Evolutionary conservation across 2,113 vertebrate genomes (phyloP).

Genomic region (Stegastes partitus): DNA sequence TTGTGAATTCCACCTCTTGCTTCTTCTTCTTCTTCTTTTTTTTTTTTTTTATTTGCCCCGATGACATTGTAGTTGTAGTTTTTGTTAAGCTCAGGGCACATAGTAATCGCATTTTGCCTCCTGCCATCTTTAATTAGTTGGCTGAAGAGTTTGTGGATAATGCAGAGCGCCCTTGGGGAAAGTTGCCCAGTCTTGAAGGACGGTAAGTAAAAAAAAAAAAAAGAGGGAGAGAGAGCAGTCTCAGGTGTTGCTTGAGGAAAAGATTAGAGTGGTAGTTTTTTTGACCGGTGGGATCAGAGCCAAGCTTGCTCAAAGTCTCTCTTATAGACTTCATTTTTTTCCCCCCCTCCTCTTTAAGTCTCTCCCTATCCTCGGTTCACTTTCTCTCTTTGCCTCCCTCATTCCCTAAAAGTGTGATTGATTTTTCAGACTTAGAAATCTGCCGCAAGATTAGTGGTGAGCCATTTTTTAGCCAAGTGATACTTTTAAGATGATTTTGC

Average conservation of each 20-base stretch:
- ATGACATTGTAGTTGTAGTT: slow-evolving; percentile 57
- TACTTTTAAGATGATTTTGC: background rate
- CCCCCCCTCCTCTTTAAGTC: slow-evolving; percentile 5
- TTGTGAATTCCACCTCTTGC: slow-evolving; percentile 24
- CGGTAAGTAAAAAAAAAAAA: slow-evolving; percentile 9
- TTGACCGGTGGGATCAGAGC: slow-evolving; percentile 52
- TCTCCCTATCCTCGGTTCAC: background rate
- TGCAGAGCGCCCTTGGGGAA: slow-evolving; percentile 61
- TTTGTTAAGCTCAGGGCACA: slow-evolving; percentile 49
- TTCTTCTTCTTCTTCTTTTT: too few species aligned
- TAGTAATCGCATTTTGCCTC: slow-evolving; percentile 59
- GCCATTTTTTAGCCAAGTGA: background rate
- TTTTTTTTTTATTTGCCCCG: too few species aligned
- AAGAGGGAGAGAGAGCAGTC: slow-evolving; percentile 1
- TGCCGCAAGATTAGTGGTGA: slow-evolving; percentile 1
- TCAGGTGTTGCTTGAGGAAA: slow-evolving; percentile 61
- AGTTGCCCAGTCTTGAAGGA: slow-evolving; percentile 65
- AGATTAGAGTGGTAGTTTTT: slow-evolving; percentile 63
- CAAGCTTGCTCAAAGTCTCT: slow-evolving; percentile 41
- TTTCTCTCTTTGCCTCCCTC: slow-evolving; percentile 21
- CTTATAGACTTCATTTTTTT: background rate
- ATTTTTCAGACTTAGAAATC: slow-evolving; percentile 44
- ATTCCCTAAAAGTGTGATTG: slow-evolving; percentile 30
- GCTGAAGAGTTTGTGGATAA: slow-evolving; percentile 68
- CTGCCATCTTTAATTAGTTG: slow-evolving; percentile 72